Percentiles rank a stretch among this genome's conserved stretches.
These are phyloP conservation scores for Oreohelix idahoensis DNA, from an alignment of 1,140 invertebrate species.

Conservation along the genomic window DNA sequence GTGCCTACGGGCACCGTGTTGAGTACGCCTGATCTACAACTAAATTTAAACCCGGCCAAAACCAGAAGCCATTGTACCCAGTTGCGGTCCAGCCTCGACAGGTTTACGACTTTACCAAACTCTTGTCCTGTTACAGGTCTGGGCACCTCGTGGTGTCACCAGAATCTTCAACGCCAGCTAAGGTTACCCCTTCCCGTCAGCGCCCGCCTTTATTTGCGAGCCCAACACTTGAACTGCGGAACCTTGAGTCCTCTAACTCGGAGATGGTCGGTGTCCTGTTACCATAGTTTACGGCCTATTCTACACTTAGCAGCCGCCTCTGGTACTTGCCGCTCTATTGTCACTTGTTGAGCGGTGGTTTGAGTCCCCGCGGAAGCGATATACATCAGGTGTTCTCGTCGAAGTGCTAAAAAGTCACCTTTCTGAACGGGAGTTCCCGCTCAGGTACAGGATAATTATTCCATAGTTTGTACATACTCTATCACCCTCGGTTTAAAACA, in stretches of 20 bases:
- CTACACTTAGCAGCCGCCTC: too few species aligned
- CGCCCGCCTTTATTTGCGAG: conserved; percentile 32
- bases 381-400: neutral
- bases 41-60: too few species aligned
- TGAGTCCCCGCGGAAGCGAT: neutral
- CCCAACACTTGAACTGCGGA: neutral
- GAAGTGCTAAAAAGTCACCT: conserved; percentile 6
- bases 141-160: conserved; percentile 17
- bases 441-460: neutral
- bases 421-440: neutral
- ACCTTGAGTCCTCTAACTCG: neutral
- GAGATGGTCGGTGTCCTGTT: neutral
- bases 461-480: too few species aligned
- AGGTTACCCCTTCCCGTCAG: neutral
- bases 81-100: conserved; percentile 4
- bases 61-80: neutral
- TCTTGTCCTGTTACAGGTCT: conserved; percentile 9
- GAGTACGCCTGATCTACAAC: too few species aligned
- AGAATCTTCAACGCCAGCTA: neutral
- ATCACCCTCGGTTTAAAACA: too few species aligned
- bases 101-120: conserved; percentile 12
- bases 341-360: neutral
- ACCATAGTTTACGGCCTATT: neutral
- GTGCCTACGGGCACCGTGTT: too few species aligned
- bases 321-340: neutral